Evolutionary conservation across 2,113 vertebrate species (phyloP).

Genomic region (Daubentonia madagascariensis): DNA sequence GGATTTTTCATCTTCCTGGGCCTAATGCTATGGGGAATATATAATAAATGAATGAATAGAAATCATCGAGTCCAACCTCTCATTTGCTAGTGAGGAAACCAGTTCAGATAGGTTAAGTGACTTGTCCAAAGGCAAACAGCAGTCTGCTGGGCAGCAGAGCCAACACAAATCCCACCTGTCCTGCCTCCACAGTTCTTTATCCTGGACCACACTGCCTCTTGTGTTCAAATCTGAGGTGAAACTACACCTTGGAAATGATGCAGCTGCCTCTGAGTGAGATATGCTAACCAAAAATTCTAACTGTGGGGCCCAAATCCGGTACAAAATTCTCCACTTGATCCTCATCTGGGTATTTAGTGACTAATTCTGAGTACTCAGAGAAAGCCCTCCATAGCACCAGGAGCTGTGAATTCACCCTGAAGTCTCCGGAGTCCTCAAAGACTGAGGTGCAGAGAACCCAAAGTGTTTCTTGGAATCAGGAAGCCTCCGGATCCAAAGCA

Average conservation of each 20-base stretch:
- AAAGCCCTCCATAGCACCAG: background rate
- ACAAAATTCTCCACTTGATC: background rate
- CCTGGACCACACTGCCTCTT: background rate
- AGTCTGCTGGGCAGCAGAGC: background rate
- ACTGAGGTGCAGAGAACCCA: background rate
- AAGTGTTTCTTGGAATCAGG: background rate
- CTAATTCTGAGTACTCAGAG: background rate
- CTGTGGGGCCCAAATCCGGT: background rate
- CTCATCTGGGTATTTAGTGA: background rate
- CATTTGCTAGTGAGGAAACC: background rate
- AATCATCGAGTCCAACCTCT: background rate
- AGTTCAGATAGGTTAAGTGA: slow-evolving; percentile 39
- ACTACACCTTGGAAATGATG: background rate
- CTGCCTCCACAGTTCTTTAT: background rate
- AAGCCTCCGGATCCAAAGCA: background rate
- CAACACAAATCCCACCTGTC: background rate
- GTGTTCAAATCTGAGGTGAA: background rate
- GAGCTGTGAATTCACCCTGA: background rate
- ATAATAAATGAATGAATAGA: background rate
- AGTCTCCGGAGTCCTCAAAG: background rate
- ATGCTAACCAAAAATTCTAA: background rate
- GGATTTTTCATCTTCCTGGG: background rate
- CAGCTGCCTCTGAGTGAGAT: background rate
- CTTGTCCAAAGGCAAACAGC: slow-evolving; percentile 5
- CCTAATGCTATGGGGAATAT: background rate